Evolutionary conservation across 2,797 vertebrate species (phyloP).

Genomic region (Megaceryle alcyon): DNA sequence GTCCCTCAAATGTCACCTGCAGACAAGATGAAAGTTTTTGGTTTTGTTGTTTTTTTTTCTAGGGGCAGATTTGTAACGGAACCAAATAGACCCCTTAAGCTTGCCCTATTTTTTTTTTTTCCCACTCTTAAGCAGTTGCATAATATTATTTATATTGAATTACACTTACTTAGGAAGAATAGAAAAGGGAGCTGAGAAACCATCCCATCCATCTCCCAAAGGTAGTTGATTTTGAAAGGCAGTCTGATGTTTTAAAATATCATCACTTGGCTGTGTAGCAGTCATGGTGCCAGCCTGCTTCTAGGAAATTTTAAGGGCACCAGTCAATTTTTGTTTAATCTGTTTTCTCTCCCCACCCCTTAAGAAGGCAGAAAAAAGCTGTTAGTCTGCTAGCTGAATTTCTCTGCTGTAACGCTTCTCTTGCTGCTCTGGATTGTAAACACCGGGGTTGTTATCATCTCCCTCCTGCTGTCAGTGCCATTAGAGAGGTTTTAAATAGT

Average conservation of each 20-base stretch:
- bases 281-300: background rate
- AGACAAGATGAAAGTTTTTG: background rate
- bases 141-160: conserved; percentile 37
- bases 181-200: background rate
- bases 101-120: conserved; percentile 1
- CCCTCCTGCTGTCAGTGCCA: background rate
- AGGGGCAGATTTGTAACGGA: conserved; percentile 13
- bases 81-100: conserved; percentile 30
- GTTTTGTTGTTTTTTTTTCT: background rate
- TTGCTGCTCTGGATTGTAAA: background rate
- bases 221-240: background rate
- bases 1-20: conserved; percentile 55
- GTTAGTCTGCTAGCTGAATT: background rate
- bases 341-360: background rate
- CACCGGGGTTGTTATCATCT: background rate
- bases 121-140: background rate
- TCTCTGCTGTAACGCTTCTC: background rate
- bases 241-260: background rate
- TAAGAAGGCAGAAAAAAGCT: background rate
- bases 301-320: background rate
- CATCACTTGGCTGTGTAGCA: background rate
- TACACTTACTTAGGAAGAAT: background rate
- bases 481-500: conserved; percentile 30
- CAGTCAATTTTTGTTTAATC: background rate
- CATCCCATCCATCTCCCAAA: background rate